Conservation (phyloP, 2,113 vertebrate genomes). For the Callipepla californica region DNA sequence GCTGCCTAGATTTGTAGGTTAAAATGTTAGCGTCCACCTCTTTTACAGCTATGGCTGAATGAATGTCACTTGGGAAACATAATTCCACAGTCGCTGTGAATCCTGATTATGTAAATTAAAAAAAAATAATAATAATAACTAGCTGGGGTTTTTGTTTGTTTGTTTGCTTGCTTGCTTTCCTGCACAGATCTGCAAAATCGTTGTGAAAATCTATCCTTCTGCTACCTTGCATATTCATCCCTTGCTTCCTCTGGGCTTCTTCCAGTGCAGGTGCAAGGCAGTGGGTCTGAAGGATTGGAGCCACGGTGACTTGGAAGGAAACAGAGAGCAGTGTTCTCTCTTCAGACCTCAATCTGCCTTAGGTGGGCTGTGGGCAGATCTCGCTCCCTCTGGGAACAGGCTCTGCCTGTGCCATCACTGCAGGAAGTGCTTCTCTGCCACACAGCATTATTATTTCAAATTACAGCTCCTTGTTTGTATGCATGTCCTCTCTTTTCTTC, state of each 20-base stretch:
- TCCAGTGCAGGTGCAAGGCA: neutral
- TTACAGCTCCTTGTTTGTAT: neutral
- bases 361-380: neutral
- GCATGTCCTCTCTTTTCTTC: neutral
- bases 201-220: neutral
- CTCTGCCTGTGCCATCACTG: neutral
- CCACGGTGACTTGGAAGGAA: neutral
- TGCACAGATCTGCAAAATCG: neutral
- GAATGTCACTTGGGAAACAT: neutral
- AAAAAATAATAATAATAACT: rapidly evolving
- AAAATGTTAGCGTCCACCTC: neutral
- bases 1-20: neutral
- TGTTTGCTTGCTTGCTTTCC: neutral
- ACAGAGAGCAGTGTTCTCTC: neutral
- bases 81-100: neutral
- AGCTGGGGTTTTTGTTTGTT: neutral
- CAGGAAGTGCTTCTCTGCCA: neutral
- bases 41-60: neutral
- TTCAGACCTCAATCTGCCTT: neutral
- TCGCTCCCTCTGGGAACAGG: neutral
- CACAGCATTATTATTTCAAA: neutral
- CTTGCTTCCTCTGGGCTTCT: neutral
- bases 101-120: neutral
- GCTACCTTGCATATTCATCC: neutral
- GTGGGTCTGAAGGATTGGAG: neutral